Conservation (phyloP, 2,888 invertebrate genomes). For the Limenitis camilla region DNA sequence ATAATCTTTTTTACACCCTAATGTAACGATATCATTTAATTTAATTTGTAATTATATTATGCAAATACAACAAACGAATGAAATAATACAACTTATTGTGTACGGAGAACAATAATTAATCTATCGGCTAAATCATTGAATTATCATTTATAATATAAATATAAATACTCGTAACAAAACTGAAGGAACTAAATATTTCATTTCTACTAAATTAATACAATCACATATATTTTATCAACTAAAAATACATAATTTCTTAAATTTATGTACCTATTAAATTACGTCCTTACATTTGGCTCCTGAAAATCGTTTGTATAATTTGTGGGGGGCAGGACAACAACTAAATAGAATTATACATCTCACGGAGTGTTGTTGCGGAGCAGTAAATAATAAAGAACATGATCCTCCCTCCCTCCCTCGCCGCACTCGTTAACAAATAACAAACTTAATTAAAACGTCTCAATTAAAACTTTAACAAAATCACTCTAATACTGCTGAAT, state of each 20-base stretch:
- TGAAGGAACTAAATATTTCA: slow-evolving; percentile 72
- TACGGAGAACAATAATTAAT: slow-evolving; percentile 67
- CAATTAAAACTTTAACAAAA: slow-evolving; percentile 74
- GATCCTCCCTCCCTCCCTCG: slow-evolving; percentile 29
- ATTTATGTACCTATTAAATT: slow-evolving; percentile 52
- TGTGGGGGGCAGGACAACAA: slow-evolving; percentile 6
- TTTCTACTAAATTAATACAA: slow-evolving; percentile 56
- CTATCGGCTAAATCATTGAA: slow-evolving; percentile 61
- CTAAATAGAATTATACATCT: slow-evolving; percentile 11
- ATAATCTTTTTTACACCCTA: slow-evolving; percentile 75
- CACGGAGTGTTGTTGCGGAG: slow-evolving; percentile 19
- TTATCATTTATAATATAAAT: slow-evolving; percentile 57
- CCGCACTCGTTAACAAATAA: slow-evolving; percentile 64
- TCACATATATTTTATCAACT: slow-evolving; percentile 56
- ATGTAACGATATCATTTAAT: slow-evolving; percentile 72
- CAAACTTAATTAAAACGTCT: slow-evolving; percentile 70
- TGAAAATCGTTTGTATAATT: slow-evolving; percentile 36
- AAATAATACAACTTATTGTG: slow-evolving; percentile 68
- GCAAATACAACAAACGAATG: slow-evolving; percentile 73
- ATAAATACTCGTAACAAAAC: slow-evolving; percentile 70
- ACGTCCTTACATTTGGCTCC: slow-evolving; percentile 69
- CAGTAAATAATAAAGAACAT: slow-evolving; percentile 13
- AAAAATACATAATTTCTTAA: slow-evolving; percentile 55
- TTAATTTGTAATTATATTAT: slow-evolving; percentile 71
- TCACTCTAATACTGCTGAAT: slow-evolving; percentile 74